These are phyloP conservation scores for Chouioia cunea DNA, from an alignment of 2,888 invertebrate species.

Conservation along the genomic window DNA sequence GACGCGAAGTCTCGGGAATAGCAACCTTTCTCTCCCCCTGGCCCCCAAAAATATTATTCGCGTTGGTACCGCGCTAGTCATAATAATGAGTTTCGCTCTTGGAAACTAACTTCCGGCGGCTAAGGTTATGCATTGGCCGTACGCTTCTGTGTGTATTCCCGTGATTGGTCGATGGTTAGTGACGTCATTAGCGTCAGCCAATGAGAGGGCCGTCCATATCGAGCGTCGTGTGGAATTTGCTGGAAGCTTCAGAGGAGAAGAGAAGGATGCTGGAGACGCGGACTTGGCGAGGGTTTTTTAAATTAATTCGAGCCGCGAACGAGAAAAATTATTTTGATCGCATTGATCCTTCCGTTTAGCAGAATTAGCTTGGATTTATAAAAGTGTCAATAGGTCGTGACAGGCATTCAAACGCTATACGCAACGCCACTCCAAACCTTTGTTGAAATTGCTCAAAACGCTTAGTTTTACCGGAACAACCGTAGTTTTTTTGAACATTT, in stretches of 20 bases:
- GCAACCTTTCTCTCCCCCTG: conserved; percentile 21
- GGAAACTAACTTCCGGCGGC: background rate
- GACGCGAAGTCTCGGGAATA: background rate
- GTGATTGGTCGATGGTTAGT: conserved; percentile 1
- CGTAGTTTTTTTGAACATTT: no score
- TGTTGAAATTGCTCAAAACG: no score
- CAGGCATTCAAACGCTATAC: no score
- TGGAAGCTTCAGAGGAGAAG: conserved; percentile 14
- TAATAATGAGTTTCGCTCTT: background rate
- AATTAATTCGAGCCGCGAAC: background rate
- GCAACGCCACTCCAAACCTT: no score
- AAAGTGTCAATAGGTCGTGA: no score
- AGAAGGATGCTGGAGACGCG: background rate
- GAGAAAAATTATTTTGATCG: background rate
- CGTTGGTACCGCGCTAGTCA: conserved; percentile 24
- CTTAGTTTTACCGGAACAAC: no score
- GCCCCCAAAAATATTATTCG: conserved; percentile 14
- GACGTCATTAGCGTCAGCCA: conserved; percentile 35
- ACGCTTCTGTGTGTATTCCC: background rate
- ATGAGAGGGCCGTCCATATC: background rate
- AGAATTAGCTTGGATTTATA: no score
- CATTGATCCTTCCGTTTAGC: no score
- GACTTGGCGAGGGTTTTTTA: conserved; percentile 20
- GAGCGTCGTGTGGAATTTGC: conserved; percentile 29
- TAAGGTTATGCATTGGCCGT: background rate